Conservation (phyloP, 2,888 invertebrate genomes). For the Agapostemon virescens region DNA sequence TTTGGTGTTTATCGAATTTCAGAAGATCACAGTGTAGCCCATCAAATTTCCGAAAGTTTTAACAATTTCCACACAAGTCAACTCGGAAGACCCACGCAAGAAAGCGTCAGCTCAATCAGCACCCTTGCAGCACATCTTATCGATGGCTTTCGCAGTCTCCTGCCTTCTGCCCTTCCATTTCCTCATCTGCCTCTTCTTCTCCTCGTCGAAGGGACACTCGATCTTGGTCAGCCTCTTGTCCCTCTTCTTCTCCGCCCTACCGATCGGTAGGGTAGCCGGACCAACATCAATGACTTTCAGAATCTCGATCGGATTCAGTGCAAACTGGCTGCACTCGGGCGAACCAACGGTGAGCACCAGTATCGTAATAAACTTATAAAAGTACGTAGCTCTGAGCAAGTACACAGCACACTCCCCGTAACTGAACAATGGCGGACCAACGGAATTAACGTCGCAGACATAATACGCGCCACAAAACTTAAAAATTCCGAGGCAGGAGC, state of each 20-base stretch:
- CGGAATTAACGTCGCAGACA: slow-evolving; percentile 71
- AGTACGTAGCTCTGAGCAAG: slow-evolving; percentile 71
- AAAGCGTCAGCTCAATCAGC: slow-evolving; percentile 7
- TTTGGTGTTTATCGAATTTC: too few species aligned
- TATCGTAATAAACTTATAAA: slow-evolving; percentile 68
- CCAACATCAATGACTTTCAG: slow-evolving; percentile 66
- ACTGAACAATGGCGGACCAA: slow-evolving; percentile 73
- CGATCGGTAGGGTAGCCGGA: slow-evolving; percentile 13
- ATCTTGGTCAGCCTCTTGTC: slow-evolving; percentile 29
- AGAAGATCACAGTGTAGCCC: too few species aligned
- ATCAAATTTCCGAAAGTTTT: too few species aligned
- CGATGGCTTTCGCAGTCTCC: slow-evolving; percentile 46
- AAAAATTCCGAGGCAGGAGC: slow-evolving; percentile 70
- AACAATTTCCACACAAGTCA: too few species aligned
- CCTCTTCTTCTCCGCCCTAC: slow-evolving; percentile 26
- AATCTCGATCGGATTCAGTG: slow-evolving; percentile 72
- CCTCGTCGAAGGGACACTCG: slow-evolving; percentile 62
- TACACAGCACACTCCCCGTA: slow-evolving; percentile 71
- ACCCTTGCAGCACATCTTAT: slow-evolving; percentile 60
- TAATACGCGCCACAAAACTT: slow-evolving; percentile 75
- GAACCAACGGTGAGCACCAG: slow-evolving; percentile 72
- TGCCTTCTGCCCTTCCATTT: slow-evolving; percentile 57
- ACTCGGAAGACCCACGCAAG: not conserved
- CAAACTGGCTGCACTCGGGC: slow-evolving; percentile 70
- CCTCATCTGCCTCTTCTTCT: slow-evolving; percentile 54